These are phyloP conservation scores for Syngnathus typhle DNA, from an alignment of 2,113 vertebrate species.

Conservation along the genomic window DNA sequence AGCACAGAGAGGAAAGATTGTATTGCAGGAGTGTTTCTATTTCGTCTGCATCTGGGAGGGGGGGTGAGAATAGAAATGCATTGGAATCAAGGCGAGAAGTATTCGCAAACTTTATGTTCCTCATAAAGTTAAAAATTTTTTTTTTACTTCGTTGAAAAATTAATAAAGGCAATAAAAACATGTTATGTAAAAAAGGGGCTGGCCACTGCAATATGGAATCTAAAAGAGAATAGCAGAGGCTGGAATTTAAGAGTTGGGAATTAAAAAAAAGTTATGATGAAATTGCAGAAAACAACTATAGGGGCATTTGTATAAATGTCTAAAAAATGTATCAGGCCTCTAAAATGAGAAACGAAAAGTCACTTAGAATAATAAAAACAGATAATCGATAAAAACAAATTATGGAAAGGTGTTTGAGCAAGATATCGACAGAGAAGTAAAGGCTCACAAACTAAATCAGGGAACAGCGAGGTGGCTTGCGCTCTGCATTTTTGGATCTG, in stretches of 20 bases:
- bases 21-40: constrained; percentile 72
- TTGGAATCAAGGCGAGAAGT: not conserved
- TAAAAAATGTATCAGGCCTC: not conserved
- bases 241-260: too few relatives aligned
- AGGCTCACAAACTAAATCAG: not conserved
- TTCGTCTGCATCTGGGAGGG: constrained; percentile 62
- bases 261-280: not conserved
- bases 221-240: too few relatives aligned
- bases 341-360: constrained; percentile 18
- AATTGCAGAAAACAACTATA: not conserved
- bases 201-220: too few relatives aligned
- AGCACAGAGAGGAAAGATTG: constrained; percentile 76
- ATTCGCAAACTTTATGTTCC: constrained; percentile 14
- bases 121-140: not conserved
- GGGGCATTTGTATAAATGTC: not conserved
- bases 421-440: not conserved
- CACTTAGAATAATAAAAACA: not conserved
- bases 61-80: constrained; percentile 8
- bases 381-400: not conserved
- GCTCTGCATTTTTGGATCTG: constrained; percentile 1
- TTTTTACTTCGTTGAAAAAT: not conserved
- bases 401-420: not conserved
- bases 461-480: not conserved
- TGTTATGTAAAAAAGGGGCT: not conserved
- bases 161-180: constrained; percentile 2